Conservation (phyloP, 2,113 vertebrate species). For the Varanus komodoensis region DNA sequence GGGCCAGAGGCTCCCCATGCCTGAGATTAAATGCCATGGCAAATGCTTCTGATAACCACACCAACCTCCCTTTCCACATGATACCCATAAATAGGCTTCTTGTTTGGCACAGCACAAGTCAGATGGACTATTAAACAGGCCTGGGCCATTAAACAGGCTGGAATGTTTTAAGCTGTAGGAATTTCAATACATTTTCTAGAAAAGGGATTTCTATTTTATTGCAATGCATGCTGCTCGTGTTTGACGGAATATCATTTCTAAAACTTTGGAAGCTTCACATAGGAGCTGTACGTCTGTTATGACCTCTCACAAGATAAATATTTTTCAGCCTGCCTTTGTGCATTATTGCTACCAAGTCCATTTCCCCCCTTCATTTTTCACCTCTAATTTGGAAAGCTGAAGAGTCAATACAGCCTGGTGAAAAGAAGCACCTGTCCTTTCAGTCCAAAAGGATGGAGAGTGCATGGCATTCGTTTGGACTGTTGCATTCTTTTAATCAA, state of each 20-base stretch:
- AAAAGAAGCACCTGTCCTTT: constrained; percentile 9
- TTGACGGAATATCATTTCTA: not conserved
- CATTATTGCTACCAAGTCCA: not conserved
- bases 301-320: not conserved
- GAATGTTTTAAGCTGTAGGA: not conserved
- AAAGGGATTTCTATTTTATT: not conserved
- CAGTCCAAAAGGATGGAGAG: not conserved
- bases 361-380: not conserved
- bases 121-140: not conserved
- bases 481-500: constrained; percentile 29
- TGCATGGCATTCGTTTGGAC: not conserved
- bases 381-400: not conserved
- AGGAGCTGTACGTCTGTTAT: not conserved
- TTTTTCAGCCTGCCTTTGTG: not conserved
- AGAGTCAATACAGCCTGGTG: not conserved
- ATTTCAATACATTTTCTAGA: not conserved
- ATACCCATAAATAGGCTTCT: not conserved
- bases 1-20: no score
- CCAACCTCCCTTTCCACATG: no score
- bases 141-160: not conserved
- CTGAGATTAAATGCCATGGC: no score
- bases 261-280: not conserved
- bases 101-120: not conserved
- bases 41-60: no score
- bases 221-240: not conserved